Evolutionary conservation across 2,797 vertebrate species (phyloP).

Genomic region (Smutsia temminckii): DNA sequence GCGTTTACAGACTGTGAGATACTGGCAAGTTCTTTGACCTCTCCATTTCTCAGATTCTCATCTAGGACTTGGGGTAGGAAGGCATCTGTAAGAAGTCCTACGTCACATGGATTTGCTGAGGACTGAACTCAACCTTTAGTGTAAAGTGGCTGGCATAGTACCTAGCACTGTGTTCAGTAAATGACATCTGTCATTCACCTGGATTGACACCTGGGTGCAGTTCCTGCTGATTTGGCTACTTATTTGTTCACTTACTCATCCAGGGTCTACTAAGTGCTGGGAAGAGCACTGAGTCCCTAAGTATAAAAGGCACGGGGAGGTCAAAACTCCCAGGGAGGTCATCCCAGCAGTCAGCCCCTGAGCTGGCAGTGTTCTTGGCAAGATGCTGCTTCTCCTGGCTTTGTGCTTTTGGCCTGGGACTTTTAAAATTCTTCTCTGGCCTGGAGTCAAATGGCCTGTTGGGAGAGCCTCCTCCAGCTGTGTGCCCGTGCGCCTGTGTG

Average conservation of each 20-base stretch:
- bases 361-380: slow-evolving; percentile 53
- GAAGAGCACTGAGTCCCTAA: background rate
- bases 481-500: background rate
- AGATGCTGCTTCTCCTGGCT: slow-evolving; percentile 29
- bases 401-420: slow-evolving; percentile 43
- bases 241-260: background rate
- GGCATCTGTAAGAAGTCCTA: background rate
- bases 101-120: background rate
- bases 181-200: background rate
- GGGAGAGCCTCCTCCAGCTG: background rate
- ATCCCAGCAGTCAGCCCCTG: background rate
- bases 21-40: background rate
- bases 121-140: background rate
- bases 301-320: background rate
- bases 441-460: slow-evolving; percentile 30
- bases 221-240: background rate
- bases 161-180: background rate
- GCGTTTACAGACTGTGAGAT: background rate
- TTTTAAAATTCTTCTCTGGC: slow-evolving; percentile 21
- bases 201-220: background rate
- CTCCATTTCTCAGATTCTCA: background rate
- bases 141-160: background rate
- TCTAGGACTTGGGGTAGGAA: background rate
- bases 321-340: background rate
- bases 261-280: background rate